phyloP scores from a whole-genome alignment of 1,140 invertebrate genomes.

The Pseudomyrmex sp. region DNA sequence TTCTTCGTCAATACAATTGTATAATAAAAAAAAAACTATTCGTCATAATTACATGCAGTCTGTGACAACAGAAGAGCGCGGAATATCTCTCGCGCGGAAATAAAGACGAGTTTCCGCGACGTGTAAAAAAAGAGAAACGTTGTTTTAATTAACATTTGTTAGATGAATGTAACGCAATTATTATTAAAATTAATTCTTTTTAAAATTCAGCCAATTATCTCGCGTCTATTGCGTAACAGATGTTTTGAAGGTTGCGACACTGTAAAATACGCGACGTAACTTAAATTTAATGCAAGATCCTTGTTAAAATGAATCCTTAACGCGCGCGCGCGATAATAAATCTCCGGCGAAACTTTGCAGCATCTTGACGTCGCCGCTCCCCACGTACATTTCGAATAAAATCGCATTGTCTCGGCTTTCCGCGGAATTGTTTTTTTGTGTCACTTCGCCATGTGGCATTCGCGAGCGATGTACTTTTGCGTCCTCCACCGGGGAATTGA shows the following conservation, averaged over 20 bases:
- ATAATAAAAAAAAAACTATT: neutral
- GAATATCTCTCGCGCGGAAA: neutral
- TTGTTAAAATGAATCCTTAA: neutral
- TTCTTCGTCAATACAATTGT: neutral
- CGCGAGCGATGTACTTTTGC: slow-evolving; percentile 2
- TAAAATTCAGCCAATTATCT: neutral
- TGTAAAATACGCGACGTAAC: neutral
- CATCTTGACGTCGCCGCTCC: neutral
- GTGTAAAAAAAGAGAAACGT: neutral
- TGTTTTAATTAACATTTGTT: slow-evolving; percentile 5
- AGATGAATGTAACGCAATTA: neutral
- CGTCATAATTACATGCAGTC: neutral
- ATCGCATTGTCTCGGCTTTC: neutral
- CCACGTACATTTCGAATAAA: neutral
- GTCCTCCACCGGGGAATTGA: neutral
- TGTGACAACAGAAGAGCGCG: neutral
- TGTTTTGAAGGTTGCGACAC: too few relatives aligned
- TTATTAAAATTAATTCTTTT: neutral
- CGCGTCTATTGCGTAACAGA: neutral
- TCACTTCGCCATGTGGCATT: neutral
- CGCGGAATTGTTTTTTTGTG: neutral
- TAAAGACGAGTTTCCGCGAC: neutral
- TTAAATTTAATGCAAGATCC: neutral
- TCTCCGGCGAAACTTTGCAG: neutral
- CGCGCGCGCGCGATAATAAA: neutral